Evolutionary conservation across 1,140 invertebrate genomes (phyloP), one percentile per base, ranked within the genome.

Genomic region (Drosophila ohnishii): DNA sequence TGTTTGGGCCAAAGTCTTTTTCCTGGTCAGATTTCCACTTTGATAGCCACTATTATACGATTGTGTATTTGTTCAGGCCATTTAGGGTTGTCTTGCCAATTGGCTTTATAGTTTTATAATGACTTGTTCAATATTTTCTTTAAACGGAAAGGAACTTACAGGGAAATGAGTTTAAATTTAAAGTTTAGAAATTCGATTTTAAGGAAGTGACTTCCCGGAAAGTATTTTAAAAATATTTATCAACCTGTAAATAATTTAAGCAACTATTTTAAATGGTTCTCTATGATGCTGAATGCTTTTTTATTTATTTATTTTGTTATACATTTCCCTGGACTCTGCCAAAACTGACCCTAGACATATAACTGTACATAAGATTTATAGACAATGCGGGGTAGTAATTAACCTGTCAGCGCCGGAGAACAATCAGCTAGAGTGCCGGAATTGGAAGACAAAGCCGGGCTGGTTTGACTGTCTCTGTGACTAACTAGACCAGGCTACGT

Each of bases 371-470:
- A 6, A 65, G 9, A 25, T 35, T 35, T 22, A 37, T 30, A 34
- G 4, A 14, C 28, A 25, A 35, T 25, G 6, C 44, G 55, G 40
- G 22, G 59, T 39, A 69, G 63, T 72, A 77, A 88, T 86, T 83
- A 88, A 86, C 75, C 84, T 83, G 83, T 86, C 84, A 86, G 40
- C 83, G 67, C 79, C 64, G 75, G 45, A 71, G 71, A 83, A 80
- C 79, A 79, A 86, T 88, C 79, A 74, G 63, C 75, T 60, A 66
- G 63, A 72, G 78, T 86, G 71, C 37, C 61, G 34, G 32, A 35
- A 39, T 59, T 25, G 48, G 30, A 42, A 61, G 6, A 78, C 39
- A 45, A 62, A 40, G 47, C 35, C 37, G 7, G n/a, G 51, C 45
- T 78, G 63, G 34, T n/a, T 19, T 78, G 57, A 30, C 32, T 25